Evolutionary conservation across 2,888 invertebrate species (phyloP).

Genomic region (Ctenicera cuprea): DNA sequence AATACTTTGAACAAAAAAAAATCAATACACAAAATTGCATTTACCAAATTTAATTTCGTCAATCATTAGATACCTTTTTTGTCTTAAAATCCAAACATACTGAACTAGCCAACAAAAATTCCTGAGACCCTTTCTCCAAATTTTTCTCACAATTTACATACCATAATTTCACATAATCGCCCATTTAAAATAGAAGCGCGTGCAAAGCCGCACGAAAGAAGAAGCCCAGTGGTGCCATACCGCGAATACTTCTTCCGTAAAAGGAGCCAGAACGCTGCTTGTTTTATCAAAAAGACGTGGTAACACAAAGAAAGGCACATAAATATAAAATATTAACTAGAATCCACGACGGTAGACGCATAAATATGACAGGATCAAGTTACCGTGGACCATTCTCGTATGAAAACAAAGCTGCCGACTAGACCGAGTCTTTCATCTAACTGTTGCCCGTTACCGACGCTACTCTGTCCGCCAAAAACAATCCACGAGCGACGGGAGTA

Average conservation of each 20-base stretch:
- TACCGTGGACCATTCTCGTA: constrained; percentile 25
- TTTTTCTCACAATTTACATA: constrained; percentile 17
- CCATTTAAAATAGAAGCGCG: background rate
- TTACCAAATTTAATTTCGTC: too few relatives aligned
- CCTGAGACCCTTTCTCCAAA: background rate
- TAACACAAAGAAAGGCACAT: constrained; percentile 37
- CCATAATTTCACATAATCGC: constrained; percentile 1
- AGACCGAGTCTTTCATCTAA: constrained; percentile 8
- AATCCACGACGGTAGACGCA: constrained; percentile 36
- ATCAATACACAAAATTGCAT: too few relatives aligned
- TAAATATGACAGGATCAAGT: constrained; percentile 47
- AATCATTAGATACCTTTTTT: too few relatives aligned
- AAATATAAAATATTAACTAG: constrained; percentile 43
- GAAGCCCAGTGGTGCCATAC: constrained; percentile 17
- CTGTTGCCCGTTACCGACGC: constrained; percentile 43
- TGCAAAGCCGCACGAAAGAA: constrained; percentile 2
- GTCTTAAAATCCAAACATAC: too few relatives aligned
- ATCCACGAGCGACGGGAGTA: constrained; percentile 36
- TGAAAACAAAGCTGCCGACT: constrained; percentile 35
- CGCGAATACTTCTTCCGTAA: constrained; percentile 24
- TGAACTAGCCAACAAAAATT: background rate
- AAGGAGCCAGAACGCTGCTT: constrained; percentile 7
- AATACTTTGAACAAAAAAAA: too few relatives aligned
- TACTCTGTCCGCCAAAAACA: constrained; percentile 39
- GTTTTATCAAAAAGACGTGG: constrained; percentile 19